Percentiles rank a stretch among this genome's conserved stretches.
Evolutionary conservation across 1,140 invertebrate genomes (phyloP).

Genomic region (Drosophila asahinai): DNA sequence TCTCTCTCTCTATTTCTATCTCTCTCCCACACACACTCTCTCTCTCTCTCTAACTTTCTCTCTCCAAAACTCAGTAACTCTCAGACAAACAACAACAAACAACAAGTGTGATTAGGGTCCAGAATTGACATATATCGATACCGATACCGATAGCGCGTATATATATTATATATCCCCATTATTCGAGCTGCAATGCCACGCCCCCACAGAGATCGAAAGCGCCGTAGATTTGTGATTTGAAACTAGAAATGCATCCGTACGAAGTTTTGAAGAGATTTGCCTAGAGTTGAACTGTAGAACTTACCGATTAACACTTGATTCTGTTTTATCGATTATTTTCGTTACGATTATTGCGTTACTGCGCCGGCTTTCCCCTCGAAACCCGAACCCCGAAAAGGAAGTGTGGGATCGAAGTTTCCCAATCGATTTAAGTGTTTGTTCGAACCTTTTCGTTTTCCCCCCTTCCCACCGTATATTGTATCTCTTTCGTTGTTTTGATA

Average conservation of each 20-base stretch:
- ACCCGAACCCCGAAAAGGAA: background rate
- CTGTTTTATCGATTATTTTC: constrained; percentile 20
- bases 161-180: constrained; percentile 18
- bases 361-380: constrained; percentile 4
- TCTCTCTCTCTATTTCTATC: constrained; percentile 21
- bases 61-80: constrained; percentile 21
- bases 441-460: constrained; percentile 21
- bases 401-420: constrained; percentile 8
- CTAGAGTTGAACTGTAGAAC: constrained; percentile 42
- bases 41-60: constrained; percentile 17
- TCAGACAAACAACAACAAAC: constrained; percentile 44
- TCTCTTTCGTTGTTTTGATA: constrained; percentile 33
- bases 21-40: constrained; percentile 15
- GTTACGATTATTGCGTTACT: constrained; percentile 22
- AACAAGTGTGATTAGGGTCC: constrained; percentile 23
- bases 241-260: constrained; percentile 53
- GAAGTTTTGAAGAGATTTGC: constrained; percentile 36
- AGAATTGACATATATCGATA: constrained; percentile 10
- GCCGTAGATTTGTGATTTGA: constrained; percentile 49
- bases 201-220: constrained; percentile 31
- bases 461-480: constrained; percentile 30
- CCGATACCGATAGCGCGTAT: constrained; percentile 14
- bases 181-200: constrained; percentile 15
- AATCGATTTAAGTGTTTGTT: constrained; percentile 24
- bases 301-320: constrained; percentile 43